These are phyloP conservation scores for Florisuga fusca DNA, from an alignment of 2,797 vertebrate species.

Conservation along the genomic window DNA sequence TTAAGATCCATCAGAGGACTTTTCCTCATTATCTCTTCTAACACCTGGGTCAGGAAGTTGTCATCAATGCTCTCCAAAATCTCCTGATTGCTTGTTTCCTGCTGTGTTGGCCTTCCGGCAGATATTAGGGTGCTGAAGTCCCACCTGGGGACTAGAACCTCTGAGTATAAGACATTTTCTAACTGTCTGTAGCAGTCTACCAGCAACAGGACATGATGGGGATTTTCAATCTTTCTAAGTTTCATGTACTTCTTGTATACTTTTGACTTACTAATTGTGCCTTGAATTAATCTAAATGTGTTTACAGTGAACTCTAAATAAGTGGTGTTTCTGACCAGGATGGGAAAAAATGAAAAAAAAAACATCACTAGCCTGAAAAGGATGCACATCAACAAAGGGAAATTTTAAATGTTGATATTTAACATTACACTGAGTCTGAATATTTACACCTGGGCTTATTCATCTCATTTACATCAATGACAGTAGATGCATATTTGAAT, in stretches of 20 bases:
- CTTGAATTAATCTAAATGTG: background rate
- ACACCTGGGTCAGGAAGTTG: background rate
- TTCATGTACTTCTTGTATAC: background rate
- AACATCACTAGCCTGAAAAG: background rate
- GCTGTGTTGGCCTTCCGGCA: background rate
- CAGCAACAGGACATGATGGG: background rate
- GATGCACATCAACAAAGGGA: background rate
- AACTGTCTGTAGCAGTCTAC: background rate
- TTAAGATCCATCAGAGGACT: background rate
- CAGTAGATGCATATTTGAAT: background rate
- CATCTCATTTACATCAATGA: constrained; percentile 9
- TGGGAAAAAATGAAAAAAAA: background rate
- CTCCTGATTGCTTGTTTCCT: background rate
- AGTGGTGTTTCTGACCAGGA: background rate
- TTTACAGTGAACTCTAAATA: background rate
- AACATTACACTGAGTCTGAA: background rate
- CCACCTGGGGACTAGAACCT: background rate
- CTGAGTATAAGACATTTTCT: rapidly evolving
- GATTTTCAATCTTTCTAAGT: background rate
- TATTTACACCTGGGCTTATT: background rate
- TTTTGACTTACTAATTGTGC: background rate
- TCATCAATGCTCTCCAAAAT: background rate
- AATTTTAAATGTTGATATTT: constrained; percentile 6
- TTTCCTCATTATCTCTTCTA: background rate
- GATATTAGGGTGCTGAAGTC: background rate